Conservation (phyloP, 1,140 invertebrate genomes). For the Eumaeus atala region DNA sequence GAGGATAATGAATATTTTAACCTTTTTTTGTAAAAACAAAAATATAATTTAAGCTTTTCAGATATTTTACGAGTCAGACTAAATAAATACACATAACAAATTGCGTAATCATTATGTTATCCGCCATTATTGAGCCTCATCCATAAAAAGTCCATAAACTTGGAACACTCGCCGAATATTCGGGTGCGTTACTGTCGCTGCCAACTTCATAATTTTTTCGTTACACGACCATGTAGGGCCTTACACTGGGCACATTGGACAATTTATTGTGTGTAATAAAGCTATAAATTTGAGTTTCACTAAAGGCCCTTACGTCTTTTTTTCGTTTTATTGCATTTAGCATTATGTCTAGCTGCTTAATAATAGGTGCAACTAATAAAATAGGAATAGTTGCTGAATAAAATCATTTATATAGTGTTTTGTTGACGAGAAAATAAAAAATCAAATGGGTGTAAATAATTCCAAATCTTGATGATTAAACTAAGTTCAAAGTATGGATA, state of each 20-base stretch:
- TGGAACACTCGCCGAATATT: neutral
- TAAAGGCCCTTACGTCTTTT: neutral
- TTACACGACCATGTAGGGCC: neutral
- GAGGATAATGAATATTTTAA: too few relatives aligned
- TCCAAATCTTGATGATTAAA: too few relatives aligned
- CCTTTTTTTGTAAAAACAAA: too few relatives aligned
- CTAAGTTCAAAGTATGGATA: too few relatives aligned
- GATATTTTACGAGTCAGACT: neutral
- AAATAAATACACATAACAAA: too few relatives aligned
- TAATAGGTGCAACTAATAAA: neutral
- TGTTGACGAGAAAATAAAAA: too few relatives aligned
- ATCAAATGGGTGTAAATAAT: too few relatives aligned
- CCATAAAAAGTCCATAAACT: conserved; percentile 1
- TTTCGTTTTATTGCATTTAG: neutral
- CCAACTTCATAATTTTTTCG: conserved; percentile 7
- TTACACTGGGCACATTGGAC: conserved; percentile 3
- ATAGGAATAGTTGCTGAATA: too few relatives aligned
- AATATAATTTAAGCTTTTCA: too few relatives aligned
- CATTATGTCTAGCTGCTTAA: conserved; percentile 1
- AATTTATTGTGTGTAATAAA: conserved; percentile 7
- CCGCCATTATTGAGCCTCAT: neutral
- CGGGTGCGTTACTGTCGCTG: neutral
- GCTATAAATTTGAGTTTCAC: conserved; percentile 7
- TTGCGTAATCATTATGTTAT: neutral
- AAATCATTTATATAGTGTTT: too few relatives aligned